phyloP scores from a whole-genome alignment of 2,888 invertebrate species.

The Lepidocyrtinus sp. region DNA sequence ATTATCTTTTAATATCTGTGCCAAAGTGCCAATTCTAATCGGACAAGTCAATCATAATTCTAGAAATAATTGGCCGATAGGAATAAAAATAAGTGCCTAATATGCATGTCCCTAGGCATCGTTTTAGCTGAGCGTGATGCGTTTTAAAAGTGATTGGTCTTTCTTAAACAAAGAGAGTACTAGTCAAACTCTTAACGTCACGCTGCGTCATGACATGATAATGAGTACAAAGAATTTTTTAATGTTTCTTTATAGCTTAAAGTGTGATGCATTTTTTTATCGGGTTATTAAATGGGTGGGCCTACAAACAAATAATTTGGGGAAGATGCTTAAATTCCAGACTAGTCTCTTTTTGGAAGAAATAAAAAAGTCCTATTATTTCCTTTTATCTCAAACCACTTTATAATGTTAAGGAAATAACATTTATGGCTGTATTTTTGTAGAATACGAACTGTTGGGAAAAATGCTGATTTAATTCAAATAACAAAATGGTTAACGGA shows the following conservation, averaged over 20 bases:
- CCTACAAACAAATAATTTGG: no score
- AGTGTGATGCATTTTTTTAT: no score
- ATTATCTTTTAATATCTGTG: slow-evolving; percentile 31
- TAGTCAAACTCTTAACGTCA: not conserved
- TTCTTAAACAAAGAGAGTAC: not conserved
- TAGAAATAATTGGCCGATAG: not conserved
- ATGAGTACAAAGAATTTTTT: not conserved
- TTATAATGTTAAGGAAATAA: no score
- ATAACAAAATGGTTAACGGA: no score
- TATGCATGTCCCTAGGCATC: not conserved
- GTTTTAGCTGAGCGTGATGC: not conserved
- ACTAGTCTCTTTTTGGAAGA: not conserved
- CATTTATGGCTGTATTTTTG: no score
- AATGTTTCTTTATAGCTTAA: not conserved
- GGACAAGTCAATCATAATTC: slow-evolving; percentile 12
- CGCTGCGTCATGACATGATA: not conserved
- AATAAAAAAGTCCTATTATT: no score
- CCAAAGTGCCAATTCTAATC: slow-evolving; percentile 36
- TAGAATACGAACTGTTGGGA: no score
- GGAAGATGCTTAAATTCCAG: no score
- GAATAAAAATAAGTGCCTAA: not conserved
- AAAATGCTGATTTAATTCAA: no score
- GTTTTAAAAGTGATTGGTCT: not conserved
- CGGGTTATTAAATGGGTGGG: no score
- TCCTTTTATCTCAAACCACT: no score